A percentile compares a stretch with the other conserved stretches of the same genome.
Conservation (phyloP, 92 coral and sea anemone genomes). For the Palythoa grandis region DNA sequence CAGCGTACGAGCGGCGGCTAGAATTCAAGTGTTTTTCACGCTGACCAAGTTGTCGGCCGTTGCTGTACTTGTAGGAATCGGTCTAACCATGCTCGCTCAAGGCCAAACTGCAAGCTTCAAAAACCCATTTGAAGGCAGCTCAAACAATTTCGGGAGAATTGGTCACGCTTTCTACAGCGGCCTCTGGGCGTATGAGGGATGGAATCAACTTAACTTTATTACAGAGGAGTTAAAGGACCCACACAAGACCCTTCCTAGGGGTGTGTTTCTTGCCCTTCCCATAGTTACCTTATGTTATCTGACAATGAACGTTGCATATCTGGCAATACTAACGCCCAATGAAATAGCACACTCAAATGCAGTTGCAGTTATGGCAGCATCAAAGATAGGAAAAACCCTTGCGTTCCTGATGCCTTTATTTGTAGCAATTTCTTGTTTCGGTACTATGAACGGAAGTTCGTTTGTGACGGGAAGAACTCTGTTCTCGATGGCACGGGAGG, state of each 20-base stretch:
- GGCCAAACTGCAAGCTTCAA: constrained; percentile 38
- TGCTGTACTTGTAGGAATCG: constrained; percentile 46
- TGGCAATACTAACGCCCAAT: constrained; percentile 48
- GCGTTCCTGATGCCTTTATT: constrained; percentile 54
- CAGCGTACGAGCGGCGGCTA: constrained; percentile 54
- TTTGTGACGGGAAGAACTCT: constrained; percentile 50
- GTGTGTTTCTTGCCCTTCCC: constrained; percentile 56
- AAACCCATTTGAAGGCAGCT: constrained; percentile 31
- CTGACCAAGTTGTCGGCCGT: constrained; percentile 51
- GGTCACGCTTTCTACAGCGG: constrained; percentile 62
- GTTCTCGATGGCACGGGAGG: constrained; percentile 64
- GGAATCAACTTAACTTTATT: constrained; percentile 61
- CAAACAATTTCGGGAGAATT: constrained; percentile 47
- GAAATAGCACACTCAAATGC: constrained; percentile 54
- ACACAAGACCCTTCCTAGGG: constrained; percentile 58
- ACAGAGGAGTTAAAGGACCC: constrained; percentile 60
- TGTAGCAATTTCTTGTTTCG: constrained; percentile 58
- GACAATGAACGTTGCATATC: constrained; percentile 56
- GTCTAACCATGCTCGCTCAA: constrained; percentile 40
- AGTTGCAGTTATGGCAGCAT: constrained; percentile 53
- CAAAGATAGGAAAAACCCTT: constrained; percentile 6
- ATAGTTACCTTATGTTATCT: constrained; percentile 55
- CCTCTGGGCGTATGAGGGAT: constrained; percentile 65
- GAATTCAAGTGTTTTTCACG: constrained; percentile 60
- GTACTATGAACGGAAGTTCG: constrained; percentile 46